Evolutionary conservation across 2,113 vertebrate species (phyloP), one percentile per base, ranked within the genome.

Genomic region (Toxostoma redivivum): DNA sequence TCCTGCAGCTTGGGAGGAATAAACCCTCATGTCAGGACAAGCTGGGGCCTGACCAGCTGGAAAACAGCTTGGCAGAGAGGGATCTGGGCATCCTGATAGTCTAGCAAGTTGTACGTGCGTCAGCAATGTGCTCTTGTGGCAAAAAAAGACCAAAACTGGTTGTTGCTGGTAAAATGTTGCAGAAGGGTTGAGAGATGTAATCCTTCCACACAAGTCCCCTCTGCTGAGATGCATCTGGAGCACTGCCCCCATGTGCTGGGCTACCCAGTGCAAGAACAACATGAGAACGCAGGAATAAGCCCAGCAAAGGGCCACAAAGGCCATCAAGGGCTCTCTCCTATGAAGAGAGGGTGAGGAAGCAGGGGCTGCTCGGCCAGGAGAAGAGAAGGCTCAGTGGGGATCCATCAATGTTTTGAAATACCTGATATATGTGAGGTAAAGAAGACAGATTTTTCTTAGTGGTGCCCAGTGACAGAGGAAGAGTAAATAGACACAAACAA

Each of bases 181-280:
- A 27, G 38, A 42, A 77, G 47, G 1, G 3, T 11, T 47, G 19
- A 81, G 54, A 51, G 21, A 25, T 27, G 12, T 5, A 27, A 48
- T n/a, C 30, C 35, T 67, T 62, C 14, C 28, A 15, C 33, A 66
- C 28, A 19, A 18, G 37, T 72, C 35, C 38, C 69, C 27, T 33
- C 23, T 56, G 20, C 2, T 47, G 64, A 58, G 22, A 50, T 18
- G 18, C n/a, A 47, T 7, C 67, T 73, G 54, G 40, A 83, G 40
- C 40, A n/a, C 15, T 27, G 0, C 0, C 12, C 40, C 47, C 56
- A 15, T 0, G 1, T 21, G 19, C 51, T 45, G 42, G 12, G n/a
- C 19, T 86, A 19, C n/a, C 7, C 31, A 40, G 80, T 9, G 61
- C 15, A 51, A 44, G 27, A 72, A 19, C 35, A 44, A 21, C 3